Base-by-base conservation (phyloP, 2,888 invertebrate species). In the Busseola fusca region DNA sequence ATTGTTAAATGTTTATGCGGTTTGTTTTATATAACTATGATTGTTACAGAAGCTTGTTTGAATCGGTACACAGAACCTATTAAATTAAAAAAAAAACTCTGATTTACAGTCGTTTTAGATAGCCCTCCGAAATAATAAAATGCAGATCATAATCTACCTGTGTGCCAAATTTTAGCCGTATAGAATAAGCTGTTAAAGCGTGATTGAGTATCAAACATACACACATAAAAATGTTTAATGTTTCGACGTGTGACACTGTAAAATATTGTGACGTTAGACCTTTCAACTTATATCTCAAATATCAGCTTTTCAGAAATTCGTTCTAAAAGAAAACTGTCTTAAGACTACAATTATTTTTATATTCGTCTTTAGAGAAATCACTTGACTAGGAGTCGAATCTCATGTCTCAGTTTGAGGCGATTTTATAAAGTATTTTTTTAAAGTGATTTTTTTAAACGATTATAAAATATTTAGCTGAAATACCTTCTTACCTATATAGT, bases 301-400 rank as follows among this genome's bases (percentile, higher is more conserved):
- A 60, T 34, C 69, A 66, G 84, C 83, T 81, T 59, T 66, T 78
- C 78, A 82, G 85, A 86, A 86, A 84, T 84, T 81, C 70, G n/a
- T 64, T 48, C 18, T 56, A 72, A 70, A 69, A 71, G 64, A 74
- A 73, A 66, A 71, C 84, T 86, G 86, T 81, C 83, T 82, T 86
- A 78, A 78, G 81, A 82, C 82, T 73, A 72, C 18, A 7, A 64
- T 57, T 58, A 65, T 48, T 82, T 76, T 78, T 80, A 60, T 80
- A 69, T 69, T 71, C 66, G 80, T 82, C 3, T 45, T 79, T 66
- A 27, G 48, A 66, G 45, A 72, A 65, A 45, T 76, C 72, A 54
- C 70, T 71, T 50, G 37, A 45, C 10, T 27, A 4, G 56, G 30
- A 72, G 63, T 68, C 27, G 64, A 73, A 69, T 72, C 69, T 69